These are phyloP conservation scores for Patella depressa DNA, from an alignment of 2,888 invertebrate species.

Conservation along the genomic window DNA sequence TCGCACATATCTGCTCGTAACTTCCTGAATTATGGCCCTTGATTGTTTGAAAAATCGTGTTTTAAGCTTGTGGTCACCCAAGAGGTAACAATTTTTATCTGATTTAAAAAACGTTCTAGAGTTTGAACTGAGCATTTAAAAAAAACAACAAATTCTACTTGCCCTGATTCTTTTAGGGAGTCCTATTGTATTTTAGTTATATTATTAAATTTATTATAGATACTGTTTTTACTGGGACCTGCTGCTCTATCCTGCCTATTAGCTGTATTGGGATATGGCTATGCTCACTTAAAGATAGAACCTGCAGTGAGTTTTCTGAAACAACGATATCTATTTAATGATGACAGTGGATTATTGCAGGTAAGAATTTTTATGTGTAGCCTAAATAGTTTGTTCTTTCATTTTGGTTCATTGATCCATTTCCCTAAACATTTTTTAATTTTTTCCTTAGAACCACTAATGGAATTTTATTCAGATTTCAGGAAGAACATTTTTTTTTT, in stretches of 20 bases:
- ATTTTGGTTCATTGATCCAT: slow-evolving; percentile 9
- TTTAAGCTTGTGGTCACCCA: too few relatives aligned
- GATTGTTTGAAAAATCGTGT: too few relatives aligned
- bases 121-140: too few relatives aligned
- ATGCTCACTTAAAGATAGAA: slow-evolving; percentile 51
- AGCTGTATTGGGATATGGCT: slow-evolving; percentile 57
- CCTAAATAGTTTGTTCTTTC: neutral
- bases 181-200: too few relatives aligned
- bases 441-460: neutral
- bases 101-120: too few relatives aligned
- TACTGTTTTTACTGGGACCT: slow-evolving; percentile 55
- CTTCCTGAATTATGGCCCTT: too few relatives aligned
- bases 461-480: too few relatives aligned
- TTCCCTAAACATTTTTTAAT: neutral
- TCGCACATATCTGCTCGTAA: too few relatives aligned
- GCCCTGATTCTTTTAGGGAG: too few relatives aligned
- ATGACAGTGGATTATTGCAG: slow-evolving; percentile 40
- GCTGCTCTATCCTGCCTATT: slow-evolving; percentile 51
- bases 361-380: slow-evolving; percentile 25
- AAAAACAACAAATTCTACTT: too few relatives aligned
- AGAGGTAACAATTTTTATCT: too few relatives aligned
- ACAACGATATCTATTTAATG: slow-evolving; percentile 46
- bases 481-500: too few relatives aligned
- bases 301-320: slow-evolving; percentile 48
- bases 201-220: slow-evolving; percentile 31